Evolutionary conservation across 2,797 vertebrate genomes (phyloP).

Genomic region (Gymnodraco acuticeps): DNA sequence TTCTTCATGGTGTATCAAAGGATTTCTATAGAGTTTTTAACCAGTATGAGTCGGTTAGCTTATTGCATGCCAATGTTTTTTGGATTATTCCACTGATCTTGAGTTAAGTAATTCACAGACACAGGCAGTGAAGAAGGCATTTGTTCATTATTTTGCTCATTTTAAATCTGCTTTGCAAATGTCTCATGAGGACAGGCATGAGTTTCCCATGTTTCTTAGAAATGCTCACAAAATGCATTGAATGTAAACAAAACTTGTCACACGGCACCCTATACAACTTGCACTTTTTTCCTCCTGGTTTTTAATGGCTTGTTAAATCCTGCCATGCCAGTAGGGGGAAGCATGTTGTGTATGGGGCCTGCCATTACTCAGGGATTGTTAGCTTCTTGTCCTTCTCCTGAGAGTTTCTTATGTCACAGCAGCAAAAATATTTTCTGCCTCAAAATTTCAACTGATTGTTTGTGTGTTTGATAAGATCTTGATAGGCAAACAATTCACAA

Average conservation of each 20-base stretch:
- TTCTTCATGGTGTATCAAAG: neutral
- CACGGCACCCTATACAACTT: neutral
- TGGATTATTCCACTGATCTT: neutral
- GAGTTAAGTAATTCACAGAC: neutral
- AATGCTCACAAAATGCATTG: neutral
- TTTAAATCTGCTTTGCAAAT: neutral
- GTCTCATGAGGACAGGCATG: constrained; percentile 3
- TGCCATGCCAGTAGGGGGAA: neutral
- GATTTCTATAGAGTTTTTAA: too few relatives aligned
- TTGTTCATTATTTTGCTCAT: neutral
- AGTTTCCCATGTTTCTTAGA: neutral
- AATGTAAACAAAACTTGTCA: constrained; percentile 6
- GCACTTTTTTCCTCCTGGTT: neutral
- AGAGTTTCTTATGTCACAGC: neutral
- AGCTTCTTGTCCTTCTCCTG: neutral
- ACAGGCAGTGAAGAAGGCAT: neutral
- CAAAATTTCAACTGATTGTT: neutral
- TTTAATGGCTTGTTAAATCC: neutral
- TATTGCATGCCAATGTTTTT: neutral
- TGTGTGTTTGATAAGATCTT: neutral
- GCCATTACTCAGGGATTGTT: neutral
- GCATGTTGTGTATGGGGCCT: neutral
- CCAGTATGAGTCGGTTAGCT: neutral
- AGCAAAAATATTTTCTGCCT: neutral
- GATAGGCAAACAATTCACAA: neutral